Evolutionary conservation across 2,797 vertebrate genomes (phyloP).

Genomic region (Pelochelys cantorii): DNA sequence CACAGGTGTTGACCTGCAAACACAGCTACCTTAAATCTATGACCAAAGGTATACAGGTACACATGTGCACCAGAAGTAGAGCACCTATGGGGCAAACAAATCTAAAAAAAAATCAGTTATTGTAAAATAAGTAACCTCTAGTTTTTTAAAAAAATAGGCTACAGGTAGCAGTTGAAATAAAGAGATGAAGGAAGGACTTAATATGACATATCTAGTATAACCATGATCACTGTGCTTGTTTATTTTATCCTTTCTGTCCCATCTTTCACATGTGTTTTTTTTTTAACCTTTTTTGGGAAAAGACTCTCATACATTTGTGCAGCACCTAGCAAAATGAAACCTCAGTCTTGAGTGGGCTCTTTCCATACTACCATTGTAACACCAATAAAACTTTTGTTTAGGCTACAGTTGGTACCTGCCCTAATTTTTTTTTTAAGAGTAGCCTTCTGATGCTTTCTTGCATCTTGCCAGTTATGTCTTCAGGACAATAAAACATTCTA

Average conservation of each 20-base stretch:
- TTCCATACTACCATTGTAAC: not conserved
- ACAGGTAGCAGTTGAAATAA: not conserved
- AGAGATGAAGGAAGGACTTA: not conserved
- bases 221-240: not conserved
- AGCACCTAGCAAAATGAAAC: not conserved
- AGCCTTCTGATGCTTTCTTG: not conserved
- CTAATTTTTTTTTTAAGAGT: not conserved
- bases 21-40: no score
- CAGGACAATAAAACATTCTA: not conserved
- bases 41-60: no score
- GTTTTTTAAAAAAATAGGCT: not conserved
- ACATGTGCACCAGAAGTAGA: no score
- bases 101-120: no score
- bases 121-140: no score
- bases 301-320: not conserved
- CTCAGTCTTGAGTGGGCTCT: not conserved
- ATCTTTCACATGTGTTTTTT: not conserved
- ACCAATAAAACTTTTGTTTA: not conserved
- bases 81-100: no score
- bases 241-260: not conserved
- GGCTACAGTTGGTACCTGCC: not conserved
- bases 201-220: not conserved
- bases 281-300: not conserved
- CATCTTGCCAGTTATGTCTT: not conserved
- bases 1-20: no score